phyloP scores from a whole-genome alignment of 2,888 invertebrate species.

The Pollenia labialis region DNA sequence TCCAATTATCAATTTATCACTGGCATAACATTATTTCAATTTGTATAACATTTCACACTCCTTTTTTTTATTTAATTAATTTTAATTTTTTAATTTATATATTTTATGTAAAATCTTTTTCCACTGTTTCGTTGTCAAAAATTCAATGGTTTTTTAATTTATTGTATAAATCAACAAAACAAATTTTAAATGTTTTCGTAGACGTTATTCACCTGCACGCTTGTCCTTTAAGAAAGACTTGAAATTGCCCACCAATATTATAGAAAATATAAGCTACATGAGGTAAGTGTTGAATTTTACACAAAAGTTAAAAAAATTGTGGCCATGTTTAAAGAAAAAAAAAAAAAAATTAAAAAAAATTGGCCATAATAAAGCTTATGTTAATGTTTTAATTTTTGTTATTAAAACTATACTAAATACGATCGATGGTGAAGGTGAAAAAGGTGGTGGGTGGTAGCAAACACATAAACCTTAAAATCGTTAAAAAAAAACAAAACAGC shows the following conservation, averaged over 20 bases:
- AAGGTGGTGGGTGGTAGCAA: slow-evolving; percentile 68
- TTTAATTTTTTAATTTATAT: not conserved
- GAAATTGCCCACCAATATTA: slow-evolving; percentile 90
- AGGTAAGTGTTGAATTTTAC: slow-evolving; percentile 86
- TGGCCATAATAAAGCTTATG: slow-evolving; percentile 50
- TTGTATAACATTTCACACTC: slow-evolving; percentile 8
- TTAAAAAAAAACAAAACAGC: not conserved
- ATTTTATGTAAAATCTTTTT: not conserved
- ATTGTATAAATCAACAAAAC: slow-evolving; percentile 76
- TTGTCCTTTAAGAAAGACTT: slow-evolving; percentile 93
- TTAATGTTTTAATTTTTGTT: slow-evolving; percentile 65
- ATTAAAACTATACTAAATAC: slow-evolving; percentile 55
- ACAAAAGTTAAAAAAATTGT: slow-evolving; percentile 24
- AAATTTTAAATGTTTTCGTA: slow-evolving; percentile 84
- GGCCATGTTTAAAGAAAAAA: slow-evolving; percentile 12
- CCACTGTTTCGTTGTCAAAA: slow-evolving; percentile 57
- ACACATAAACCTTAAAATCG: slow-evolving; percentile 34
- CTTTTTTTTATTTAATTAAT: slow-evolving; percentile 5
- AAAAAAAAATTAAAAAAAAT: not conserved
- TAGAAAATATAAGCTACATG: slow-evolving; percentile 90
- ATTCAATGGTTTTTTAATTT: slow-evolving; percentile 64
- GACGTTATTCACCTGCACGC: slow-evolving; percentile 93
- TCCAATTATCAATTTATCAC: not conserved
- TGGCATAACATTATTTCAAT: slow-evolving; percentile 24
- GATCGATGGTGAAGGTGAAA: slow-evolving; percentile 59